Base-by-base conservation (phyloP, 2,888 invertebrate species). In the Schrankia costaestrigalis region DNA sequence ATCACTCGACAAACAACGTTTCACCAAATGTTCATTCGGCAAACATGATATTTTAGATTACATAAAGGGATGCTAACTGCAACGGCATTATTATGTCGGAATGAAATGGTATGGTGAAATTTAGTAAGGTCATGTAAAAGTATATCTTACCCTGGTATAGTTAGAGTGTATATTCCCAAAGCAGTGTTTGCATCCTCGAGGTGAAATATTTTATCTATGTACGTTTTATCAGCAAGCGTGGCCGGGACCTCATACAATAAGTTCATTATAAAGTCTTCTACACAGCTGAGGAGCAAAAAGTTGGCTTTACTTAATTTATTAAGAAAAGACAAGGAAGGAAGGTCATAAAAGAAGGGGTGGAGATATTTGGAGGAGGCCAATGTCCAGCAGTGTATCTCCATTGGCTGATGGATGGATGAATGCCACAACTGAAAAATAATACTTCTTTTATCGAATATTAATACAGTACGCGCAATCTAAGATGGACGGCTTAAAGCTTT, bases 241-340 rank as follows among this genome's bases (percentile, higher is more conserved):
- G 85, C 85, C 4, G 85, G 85, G 0, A 80, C 83, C 49, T 86
- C 86, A 30, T 80, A 87, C 13, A 87, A 79, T 34, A 81, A 53
- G 41, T 86, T 85, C 85, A 85, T 81, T 10, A 87, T 81, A 56
- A 85, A 87, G 45, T 87, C 85, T 48, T 87, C 86, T 8, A 86
- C 86, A 38, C 86, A 87, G 54, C 86, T 86, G 63, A 4, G 54
- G 56, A 12, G n/a, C 7, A 17, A 17, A 17, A 17, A 17, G 9
- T 21, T 21, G 9, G n/a, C 8, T 21, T 21, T 3, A n/a, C n/a
- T n/a, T n/a, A n/a, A n/a, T n/a, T n/a, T n/a, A n/a, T n/a, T n/a
- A n/a, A n/a, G n/a, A n/a, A n/a, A n/a, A n/a, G n/a, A n/a, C n/a
- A n/a, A n/a, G 6, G 17, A 15, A 6, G 17, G 17, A 15, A 3